Conservation (phyloP, 53 echinoderm and acorn worm genomes). For the Stichopus horrens region DNA sequence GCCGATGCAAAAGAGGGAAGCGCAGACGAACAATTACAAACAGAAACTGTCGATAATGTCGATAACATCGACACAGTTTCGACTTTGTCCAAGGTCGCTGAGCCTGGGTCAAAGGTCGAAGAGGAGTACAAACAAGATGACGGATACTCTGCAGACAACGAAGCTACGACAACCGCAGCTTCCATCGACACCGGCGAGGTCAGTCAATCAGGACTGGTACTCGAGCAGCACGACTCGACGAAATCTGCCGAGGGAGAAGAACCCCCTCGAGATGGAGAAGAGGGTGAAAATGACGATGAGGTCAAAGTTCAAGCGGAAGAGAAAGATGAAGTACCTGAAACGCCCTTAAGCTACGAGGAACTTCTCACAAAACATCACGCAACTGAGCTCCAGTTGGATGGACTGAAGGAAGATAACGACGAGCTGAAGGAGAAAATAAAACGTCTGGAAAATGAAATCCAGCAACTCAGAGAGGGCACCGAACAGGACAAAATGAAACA, state of each 20-base stretch:
- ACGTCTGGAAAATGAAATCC: slow-evolving; percentile 56
- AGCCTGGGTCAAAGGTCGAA: not conserved
- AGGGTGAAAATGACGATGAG: not conserved
- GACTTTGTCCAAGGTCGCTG: slow-evolving; percentile 12
- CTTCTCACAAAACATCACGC: slow-evolving; percentile 55
- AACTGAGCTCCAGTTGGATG: slow-evolving; percentile 59
- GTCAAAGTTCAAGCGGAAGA: slow-evolving; percentile 12
- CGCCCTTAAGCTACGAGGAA: slow-evolving; percentile 28
- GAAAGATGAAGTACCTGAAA: slow-evolving; percentile 28
- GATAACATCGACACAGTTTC: not conserved
- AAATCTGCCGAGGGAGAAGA: not conserved
- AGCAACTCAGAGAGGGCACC: slow-evolving; percentile 45
- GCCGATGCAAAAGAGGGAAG: not conserved
- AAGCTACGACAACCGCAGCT: slow-evolving; percentile 6
- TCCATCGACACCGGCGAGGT: slow-evolving; percentile 13
- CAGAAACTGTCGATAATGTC: not conserved
- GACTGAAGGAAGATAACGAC: slow-evolving; percentile 62
- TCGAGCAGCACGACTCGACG: slow-evolving; percentile 1
- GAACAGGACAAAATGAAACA: slow-evolving; percentile 47
- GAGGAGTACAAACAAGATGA: not conserved
- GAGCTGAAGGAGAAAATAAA: slow-evolving; percentile 49
- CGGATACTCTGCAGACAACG: slow-evolving; percentile 29
- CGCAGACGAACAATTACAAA: not conserved
- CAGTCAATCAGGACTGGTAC: not conserved
- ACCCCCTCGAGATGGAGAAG: not conserved